phyloP scores from a whole-genome alignment of 2,113 vertebrate genomes.

The Oryzias javanicus region DNA sequence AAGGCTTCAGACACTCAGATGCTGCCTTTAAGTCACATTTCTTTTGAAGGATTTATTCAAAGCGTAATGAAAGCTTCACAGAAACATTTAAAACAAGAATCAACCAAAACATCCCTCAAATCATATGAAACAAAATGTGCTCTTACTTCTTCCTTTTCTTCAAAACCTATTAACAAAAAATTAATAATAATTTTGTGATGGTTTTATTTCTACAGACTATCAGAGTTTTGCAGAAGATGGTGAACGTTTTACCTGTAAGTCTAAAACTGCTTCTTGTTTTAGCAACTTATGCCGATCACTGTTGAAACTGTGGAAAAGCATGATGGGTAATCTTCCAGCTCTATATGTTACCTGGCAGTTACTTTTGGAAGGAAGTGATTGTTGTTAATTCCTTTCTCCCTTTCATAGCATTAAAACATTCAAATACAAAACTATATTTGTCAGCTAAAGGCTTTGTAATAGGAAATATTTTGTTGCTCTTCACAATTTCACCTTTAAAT shows the following conservation, averaged over 20 bases:
- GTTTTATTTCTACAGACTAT: slow-evolving; percentile 81
- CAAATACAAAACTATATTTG: slow-evolving; percentile 3
- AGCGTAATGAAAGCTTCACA: too few relatives aligned
- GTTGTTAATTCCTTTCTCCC: neutral
- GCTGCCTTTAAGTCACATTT: slow-evolving; percentile 10
- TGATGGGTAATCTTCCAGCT: neutral
- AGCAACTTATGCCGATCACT: neutral
- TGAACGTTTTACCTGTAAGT: slow-evolving; percentile 86
- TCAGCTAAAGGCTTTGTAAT: slow-evolving; percentile 35
- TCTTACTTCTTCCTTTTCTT: too few relatives aligned
- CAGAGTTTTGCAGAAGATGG: slow-evolving; percentile 84
- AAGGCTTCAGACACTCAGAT: slow-evolving; percentile 12
- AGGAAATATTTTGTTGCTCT: slow-evolving; percentile 11
- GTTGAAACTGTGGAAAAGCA: neutral
- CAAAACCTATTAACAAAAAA: too few relatives aligned
- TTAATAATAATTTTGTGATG: neutral
- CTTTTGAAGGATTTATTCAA: too few relatives aligned
- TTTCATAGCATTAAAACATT: slow-evolving; percentile 24
- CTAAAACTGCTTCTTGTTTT: neutral
- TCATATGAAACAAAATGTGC: too few relatives aligned
- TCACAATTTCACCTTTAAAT: slow-evolving; percentile 1
- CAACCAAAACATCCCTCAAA: too few relatives aligned
- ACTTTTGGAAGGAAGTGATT: neutral
- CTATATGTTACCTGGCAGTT: too few relatives aligned
- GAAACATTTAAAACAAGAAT: too few relatives aligned